Conservation (phyloP, 2,113 vertebrate species). For the Cephalopholis sonnerati region DNA sequence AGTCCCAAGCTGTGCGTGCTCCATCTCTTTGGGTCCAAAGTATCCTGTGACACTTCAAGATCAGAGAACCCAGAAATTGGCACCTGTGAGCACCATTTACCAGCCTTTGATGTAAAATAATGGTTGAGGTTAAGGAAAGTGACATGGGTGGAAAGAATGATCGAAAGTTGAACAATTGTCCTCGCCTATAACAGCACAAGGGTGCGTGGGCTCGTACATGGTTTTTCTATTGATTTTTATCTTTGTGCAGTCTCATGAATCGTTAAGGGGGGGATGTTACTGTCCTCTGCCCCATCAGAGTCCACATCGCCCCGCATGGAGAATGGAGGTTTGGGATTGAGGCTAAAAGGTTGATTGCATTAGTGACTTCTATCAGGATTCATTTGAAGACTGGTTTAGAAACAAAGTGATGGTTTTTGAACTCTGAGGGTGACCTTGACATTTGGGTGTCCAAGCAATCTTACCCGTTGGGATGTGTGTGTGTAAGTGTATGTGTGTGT, state of each 20-base stretch:
- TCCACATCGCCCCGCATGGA: conserved; percentile 39
- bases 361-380: conserved; percentile 80
- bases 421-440: conserved; percentile 72
- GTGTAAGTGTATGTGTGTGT: neutral
- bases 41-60: conserved; percentile 63
- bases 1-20: neutral
- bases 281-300: conserved; percentile 66
- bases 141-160: conserved; percentile 48
- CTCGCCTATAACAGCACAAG: conserved; percentile 19
- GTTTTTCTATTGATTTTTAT: conserved; percentile 70
- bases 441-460: conserved; percentile 60
- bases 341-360: conserved; percentile 77
- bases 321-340: conserved; percentile 65
- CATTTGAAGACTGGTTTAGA: conserved; percentile 71
- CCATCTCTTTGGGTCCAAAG: conserved; percentile 31
- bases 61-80: conserved; percentile 63
- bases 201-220: neutral
- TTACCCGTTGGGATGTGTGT: conserved; percentile 7
- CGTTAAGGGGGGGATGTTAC: conserved; percentile 24
- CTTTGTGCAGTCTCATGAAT: conserved; percentile 58
- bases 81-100: conserved; percentile 56
- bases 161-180: conserved; percentile 59
- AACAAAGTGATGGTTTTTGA: conserved; percentile 78
- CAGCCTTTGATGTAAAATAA: conserved; percentile 51
- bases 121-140: conserved; percentile 61